Conservation (phyloP, 1,140 invertebrate species). For the Drosophila asahinai region DNA sequence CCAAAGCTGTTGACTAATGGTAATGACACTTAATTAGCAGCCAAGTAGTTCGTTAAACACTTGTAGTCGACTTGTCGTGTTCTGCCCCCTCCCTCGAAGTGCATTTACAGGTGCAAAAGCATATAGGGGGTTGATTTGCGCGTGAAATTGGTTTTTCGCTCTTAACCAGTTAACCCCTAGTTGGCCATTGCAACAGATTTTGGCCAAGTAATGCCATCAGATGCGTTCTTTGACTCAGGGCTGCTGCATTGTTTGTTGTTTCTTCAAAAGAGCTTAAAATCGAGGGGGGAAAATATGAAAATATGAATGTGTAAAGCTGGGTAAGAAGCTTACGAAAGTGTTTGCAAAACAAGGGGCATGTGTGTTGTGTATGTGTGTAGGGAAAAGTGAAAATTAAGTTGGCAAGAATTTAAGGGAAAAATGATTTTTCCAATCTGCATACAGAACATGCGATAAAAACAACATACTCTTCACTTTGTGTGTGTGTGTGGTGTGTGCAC, state of each 20-base stretch:
- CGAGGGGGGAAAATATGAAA: constrained; percentile 3
- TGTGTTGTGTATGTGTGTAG: not conserved
- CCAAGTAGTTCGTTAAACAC: constrained; percentile 60
- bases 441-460: constrained; percentile 7
- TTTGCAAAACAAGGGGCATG: not conserved
- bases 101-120: not conserved
- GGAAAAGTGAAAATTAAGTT: constrained; percentile 8
- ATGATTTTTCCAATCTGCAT: constrained; percentile 6
- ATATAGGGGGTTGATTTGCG: constrained; percentile 51
- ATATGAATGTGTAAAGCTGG: constrained; percentile 28
- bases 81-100: not conserved
- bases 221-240: constrained; percentile 4
- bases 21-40: constrained; percentile 70
- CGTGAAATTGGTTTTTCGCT: constrained; percentile 66
- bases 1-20: constrained; percentile 46
- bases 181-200: constrained; percentile 10
- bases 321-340: constrained; percentile 20
- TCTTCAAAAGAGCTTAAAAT: constrained; percentile 9
- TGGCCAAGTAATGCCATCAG: constrained; percentile 22
- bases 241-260: constrained; percentile 44
- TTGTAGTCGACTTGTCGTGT: constrained; percentile 10
- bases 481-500: not conserved
- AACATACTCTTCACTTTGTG: constrained; percentile 4
- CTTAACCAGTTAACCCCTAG: constrained; percentile 4
- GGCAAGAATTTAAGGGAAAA: constrained; percentile 8